Evolutionary conservation across 2,113 vertebrate genomes (phyloP).

Genomic region (Sterrhoptilus dennistouni): DNA sequence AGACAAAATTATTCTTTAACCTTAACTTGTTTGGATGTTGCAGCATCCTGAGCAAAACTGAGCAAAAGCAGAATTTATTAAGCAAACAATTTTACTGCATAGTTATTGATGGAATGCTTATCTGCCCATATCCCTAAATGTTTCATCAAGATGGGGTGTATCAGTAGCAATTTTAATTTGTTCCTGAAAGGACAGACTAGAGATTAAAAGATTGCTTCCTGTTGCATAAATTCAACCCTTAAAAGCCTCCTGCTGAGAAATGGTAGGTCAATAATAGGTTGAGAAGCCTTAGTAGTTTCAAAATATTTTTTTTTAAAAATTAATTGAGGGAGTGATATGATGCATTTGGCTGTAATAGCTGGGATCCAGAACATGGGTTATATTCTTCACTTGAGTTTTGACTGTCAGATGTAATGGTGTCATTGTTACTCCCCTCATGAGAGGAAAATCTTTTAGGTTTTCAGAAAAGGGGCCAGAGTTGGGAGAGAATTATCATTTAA

Average conservation of each 20-base stretch:
- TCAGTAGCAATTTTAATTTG: not conserved
- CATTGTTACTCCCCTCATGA: not conserved
- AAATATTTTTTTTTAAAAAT: not conserved
- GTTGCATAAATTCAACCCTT: not conserved
- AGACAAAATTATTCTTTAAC: not conserved
- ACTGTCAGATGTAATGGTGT: not conserved
- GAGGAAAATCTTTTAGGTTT: not conserved
- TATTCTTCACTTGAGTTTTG: not conserved
- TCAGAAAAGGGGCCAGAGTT: not conserved
- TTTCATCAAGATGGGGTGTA: not conserved
- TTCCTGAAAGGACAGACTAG: not conserved
- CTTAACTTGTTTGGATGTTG: not conserved
- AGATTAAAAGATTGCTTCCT: not conserved
- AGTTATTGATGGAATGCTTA: not conserved
- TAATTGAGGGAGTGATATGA: not conserved
- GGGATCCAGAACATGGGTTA: not conserved
- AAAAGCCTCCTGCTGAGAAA: not conserved
- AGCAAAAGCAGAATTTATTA: not conserved
- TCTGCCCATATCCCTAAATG: not conserved
- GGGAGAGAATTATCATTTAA: not conserved
- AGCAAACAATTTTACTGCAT: not conserved
- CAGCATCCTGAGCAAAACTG: not conserved
- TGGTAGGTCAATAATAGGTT: not conserved
- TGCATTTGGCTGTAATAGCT: not conserved
- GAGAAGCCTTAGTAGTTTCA: not conserved